Base-by-base conservation (phyloP, 2,113 vertebrate genomes). In the Stigmatopora nigra region DNA sequence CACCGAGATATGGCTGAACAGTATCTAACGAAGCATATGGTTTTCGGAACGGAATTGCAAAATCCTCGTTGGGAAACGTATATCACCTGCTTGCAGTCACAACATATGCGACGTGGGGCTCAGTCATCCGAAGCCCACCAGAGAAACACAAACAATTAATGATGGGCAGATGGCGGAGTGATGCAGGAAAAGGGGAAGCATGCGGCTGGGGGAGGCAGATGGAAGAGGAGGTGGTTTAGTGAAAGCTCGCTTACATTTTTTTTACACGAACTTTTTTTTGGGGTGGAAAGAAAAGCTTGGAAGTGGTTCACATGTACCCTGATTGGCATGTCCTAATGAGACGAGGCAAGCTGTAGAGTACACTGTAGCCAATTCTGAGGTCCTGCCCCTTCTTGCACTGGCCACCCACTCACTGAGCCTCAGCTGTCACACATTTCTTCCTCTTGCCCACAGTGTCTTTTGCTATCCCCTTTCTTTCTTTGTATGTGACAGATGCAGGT, bases 251-350 rank as follows among this genome's bases (percentile, higher is more conserved):
- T 72, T 78, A 63, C 71, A 78, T 46, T 53, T 70, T 79, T 15
- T 74, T 60, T 56, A 41, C 41, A 61, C 45, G 13, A 62, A 71
- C 67, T 83, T 83, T 84, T 82, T 71, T 67, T 73, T 63, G 31
- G 31, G 19, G 31, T 57, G 64, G 17, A 12, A 12, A 20, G 25
- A 48, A 60, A 57, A 25, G 44, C 75, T 88, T 85, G 84, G 82
- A 86, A 82, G 77, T 74, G 71, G 75, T 78, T 86, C 77, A 78
- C 75, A 74, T 71, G 73, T 7, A 75, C 74, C 20, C 77, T 86
- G 86, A 89, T 86, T 87, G 86, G 83, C 86, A 65, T 85, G 83
- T 78, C 72, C 79, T 87, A 87, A 89, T 88, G 85, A 88, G 85
- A 79, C 72, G 71, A 84, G 82, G 85, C 81, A 82, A 86, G 84